Conservation (phyloP, 2,113 vertebrate species). For the Hippocampus mohnikei region DNA sequence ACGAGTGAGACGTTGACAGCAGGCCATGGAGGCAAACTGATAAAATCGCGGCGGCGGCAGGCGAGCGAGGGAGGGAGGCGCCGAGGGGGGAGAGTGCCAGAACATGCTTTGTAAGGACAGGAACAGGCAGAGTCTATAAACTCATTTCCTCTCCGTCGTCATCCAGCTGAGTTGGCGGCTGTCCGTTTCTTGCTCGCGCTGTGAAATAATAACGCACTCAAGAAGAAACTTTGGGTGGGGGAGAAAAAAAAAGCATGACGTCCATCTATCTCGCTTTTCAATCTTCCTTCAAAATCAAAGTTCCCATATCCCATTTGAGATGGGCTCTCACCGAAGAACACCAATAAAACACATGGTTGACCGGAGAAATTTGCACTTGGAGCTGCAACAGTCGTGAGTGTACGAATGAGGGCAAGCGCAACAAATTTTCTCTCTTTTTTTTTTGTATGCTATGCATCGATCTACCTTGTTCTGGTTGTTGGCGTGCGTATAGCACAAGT, state of each 20-base stretch:
- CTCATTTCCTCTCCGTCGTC: constrained; percentile 15
- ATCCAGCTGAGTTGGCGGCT: constrained; percentile 1
- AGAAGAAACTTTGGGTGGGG: background rate
- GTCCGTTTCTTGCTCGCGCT: background rate
- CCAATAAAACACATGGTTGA: no score
- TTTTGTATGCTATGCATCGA: background rate
- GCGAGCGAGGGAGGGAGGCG: constrained; percentile 12
- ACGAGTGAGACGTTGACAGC: constrained; percentile 40
- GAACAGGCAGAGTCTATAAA: constrained; percentile 10
- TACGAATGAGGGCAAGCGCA: no score
- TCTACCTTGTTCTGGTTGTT: constrained; percentile 86
- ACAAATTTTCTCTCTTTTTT: background rate
- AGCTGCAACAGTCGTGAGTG: no score
- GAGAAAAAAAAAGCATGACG: background rate
- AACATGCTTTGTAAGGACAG: background rate
- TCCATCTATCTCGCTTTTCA: no score
- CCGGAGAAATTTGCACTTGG: no score
- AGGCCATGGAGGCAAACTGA: constrained; percentile 28
- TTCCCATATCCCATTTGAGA: background rate
- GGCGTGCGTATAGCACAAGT: constrained; percentile 83
- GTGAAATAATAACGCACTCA: background rate
- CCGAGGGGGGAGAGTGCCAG: constrained; percentile 24
- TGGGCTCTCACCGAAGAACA: background rate
- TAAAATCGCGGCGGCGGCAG: constrained; percentile 24
- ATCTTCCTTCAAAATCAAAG: background rate